phyloP scores from a whole-genome alignment of 1,140 invertebrate genomes.

The Pantala flavescens region DNA sequence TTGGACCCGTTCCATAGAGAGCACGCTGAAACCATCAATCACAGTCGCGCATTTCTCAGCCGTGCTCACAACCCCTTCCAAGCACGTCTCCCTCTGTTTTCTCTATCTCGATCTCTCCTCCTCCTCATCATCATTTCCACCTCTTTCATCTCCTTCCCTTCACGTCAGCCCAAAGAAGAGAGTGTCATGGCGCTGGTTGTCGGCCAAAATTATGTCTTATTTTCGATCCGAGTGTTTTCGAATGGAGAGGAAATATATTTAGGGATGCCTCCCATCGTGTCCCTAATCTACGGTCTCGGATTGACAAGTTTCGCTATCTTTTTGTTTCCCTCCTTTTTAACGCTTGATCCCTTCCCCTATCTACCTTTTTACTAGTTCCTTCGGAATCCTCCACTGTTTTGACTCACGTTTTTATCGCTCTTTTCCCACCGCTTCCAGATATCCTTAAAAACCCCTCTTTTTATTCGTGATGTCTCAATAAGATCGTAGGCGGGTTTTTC shows the following conservation, averaged over 20 bases:
- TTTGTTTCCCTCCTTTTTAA: neutral
- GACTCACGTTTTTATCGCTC: too few relatives aligned
- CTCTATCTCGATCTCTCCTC: neutral
- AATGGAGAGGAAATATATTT: constrained; percentile 7
- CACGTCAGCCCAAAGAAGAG: neutral
- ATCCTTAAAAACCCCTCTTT: too few relatives aligned
- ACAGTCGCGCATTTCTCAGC: constrained; percentile 36
- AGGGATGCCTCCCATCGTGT: constrained; percentile 6
- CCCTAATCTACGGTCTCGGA: neutral
- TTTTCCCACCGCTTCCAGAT: too few relatives aligned
- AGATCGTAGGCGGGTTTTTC: too few relatives aligned
- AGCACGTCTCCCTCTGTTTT: constrained; percentile 19
- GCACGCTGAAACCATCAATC: constrained; percentile 26
- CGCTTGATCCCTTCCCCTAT: too few relatives aligned
- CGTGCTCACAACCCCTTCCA: constrained; percentile 41
- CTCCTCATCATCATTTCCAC: constrained; percentile 18
- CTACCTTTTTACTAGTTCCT: too few relatives aligned
- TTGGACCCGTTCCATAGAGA: constrained; percentile 7
- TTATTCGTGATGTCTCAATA: too few relatives aligned
- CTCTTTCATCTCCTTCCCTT: constrained; percentile 17
- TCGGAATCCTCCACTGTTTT: too few relatives aligned
- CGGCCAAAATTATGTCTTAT: constrained; percentile 9
- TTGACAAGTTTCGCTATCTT: neutral
- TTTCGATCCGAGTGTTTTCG: constrained; percentile 8
- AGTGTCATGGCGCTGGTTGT: neutral